phyloP scores from a whole-genome alignment of 2,888 invertebrate species.

The Gymnoscelis rufifasciata region DNA sequence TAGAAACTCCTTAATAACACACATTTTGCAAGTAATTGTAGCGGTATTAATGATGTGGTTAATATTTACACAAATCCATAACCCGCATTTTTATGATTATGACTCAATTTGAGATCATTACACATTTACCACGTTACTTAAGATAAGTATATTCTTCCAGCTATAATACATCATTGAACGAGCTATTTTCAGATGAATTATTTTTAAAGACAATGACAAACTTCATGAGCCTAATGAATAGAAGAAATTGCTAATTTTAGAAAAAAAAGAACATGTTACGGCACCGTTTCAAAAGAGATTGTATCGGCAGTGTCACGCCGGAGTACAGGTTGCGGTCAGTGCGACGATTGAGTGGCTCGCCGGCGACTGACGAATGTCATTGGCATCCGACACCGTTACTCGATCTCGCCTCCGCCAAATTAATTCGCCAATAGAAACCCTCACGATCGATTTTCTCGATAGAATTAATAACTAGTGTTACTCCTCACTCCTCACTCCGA shows the following conservation, averaged over 20 bases:
- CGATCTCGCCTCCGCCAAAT: conserved; percentile 74
- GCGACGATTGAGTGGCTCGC: conserved; percentile 36
- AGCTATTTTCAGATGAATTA: too few species aligned
- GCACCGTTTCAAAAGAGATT: conserved; percentile 16
- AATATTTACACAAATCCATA: conserved; percentile 39
- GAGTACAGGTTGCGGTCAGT: conserved; percentile 34
- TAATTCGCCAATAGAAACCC: conserved; percentile 73
- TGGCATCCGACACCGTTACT: conserved; percentile 75
- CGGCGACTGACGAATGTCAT: conserved; percentile 70
- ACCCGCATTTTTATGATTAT: conserved; percentile 29
- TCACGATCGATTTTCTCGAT: conserved; percentile 68
- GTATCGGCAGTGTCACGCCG: conserved; percentile 31
- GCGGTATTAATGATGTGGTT: conserved; percentile 53
- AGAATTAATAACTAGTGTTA: conserved; percentile 67
- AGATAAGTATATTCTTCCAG: too few species aligned
- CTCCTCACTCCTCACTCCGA: too few species aligned
- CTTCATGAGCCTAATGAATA: too few species aligned
- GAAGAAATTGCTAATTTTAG: background rate
- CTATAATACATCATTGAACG: too few species aligned
- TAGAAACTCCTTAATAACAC: background rate
- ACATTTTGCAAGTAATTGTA: background rate
- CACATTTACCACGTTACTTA: background rate
- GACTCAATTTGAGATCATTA: conserved; percentile 2
- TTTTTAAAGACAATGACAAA: too few species aligned
- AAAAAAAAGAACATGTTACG: conserved; percentile 6